Percentiles rank a stretch among this genome's conserved stretches.
Evolutionary conservation across 2,888 invertebrate genomes (phyloP).

Genomic region (Meliscaeva auricollis): DNA sequence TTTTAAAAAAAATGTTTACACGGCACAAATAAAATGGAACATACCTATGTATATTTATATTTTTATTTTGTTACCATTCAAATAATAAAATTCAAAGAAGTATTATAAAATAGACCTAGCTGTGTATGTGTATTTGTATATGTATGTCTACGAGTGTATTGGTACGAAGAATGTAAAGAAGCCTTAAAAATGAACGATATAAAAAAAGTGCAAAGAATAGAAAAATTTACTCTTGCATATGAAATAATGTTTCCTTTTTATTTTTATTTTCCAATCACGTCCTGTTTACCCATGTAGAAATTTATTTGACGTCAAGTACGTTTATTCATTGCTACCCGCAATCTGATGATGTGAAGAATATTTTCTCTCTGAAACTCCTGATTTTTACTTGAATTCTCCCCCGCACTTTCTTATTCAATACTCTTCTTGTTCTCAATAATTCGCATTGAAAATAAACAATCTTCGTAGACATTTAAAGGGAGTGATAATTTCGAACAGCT

Average conservation of each 20-base stretch:
- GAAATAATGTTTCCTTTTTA: slow-evolving; percentile 67
- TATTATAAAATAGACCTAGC: slow-evolving; percentile 26
- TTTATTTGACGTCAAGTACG: slow-evolving; percentile 70
- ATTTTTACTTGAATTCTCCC: slow-evolving; percentile 57
- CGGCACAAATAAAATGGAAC: slow-evolving; percentile 15
- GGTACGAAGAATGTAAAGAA: slow-evolving; percentile 15
- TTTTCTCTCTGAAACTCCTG: slow-evolving; percentile 50
- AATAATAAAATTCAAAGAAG: slow-evolving; percentile 56
- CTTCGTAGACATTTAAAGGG: slow-evolving; percentile 30
- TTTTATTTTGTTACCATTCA: slow-evolving; percentile 32
- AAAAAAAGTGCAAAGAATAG: slow-evolving; percentile 42
- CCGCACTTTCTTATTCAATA: slow-evolving; percentile 28
- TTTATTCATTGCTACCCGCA: slow-evolving; percentile 65
- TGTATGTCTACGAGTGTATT: slow-evolving; percentile 3
- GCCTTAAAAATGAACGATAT: slow-evolving; percentile 22
- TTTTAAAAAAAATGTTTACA: slow-evolving; percentile 25
- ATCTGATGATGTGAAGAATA: slow-evolving; percentile 71
- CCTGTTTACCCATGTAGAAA: slow-evolving; percentile 72
- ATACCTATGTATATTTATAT: neutral
- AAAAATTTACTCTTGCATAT: slow-evolving; percentile 52
- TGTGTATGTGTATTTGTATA: neutral
- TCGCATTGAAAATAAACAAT: slow-evolving; percentile 64
- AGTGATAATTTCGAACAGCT: slow-evolving; percentile 29
- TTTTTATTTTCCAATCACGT: slow-evolving; percentile 74
- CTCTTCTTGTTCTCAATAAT: slow-evolving; percentile 43